These are phyloP conservation scores for Pyxicephalus adspersus DNA, from an alignment of 2,113 vertebrate genomes.

Conservation along the genomic window DNA sequence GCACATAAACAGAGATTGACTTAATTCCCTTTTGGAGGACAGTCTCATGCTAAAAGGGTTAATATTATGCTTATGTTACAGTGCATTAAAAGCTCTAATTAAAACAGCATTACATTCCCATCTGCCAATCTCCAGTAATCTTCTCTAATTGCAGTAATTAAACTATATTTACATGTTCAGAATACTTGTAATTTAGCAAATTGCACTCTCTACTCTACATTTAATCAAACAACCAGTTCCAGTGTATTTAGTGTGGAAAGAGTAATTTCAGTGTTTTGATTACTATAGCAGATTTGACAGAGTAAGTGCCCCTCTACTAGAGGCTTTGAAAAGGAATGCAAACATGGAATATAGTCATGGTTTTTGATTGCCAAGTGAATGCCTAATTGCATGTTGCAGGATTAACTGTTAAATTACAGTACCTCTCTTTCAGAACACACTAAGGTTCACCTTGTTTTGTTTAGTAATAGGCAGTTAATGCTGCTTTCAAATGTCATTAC, in stretches of 20 bases:
- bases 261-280: slow-evolving; percentile 96
- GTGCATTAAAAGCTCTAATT: slow-evolving; percentile 99
- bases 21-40: slow-evolving; percentile 71
- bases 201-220: slow-evolving; percentile 98
- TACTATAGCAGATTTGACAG: slow-evolving; percentile 93
- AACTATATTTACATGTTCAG: slow-evolving; percentile 99
- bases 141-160: slow-evolving; percentile 99
- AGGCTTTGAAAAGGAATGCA: slow-evolving; percentile 92
- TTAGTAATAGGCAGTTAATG: slow-evolving; percentile 61
- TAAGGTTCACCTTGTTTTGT: slow-evolving; percentile 67
- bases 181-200: slow-evolving; percentile 99
- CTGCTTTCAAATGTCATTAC: background rate
- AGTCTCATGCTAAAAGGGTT: slow-evolving; percentile 93
- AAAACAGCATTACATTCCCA: slow-evolving; percentile 99
- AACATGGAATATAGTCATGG: slow-evolving; percentile 93
- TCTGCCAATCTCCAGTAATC: slow-evolving; percentile 99
- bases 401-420: slow-evolving; percentile 73
- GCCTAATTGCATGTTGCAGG: slow-evolving; percentile 89
- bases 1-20: slow-evolving; percentile 27
- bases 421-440: slow-evolving; percentile 15
- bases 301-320: slow-evolving; percentile 95
- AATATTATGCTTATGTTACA: slow-evolving; percentile 99
- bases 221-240: slow-evolving; percentile 97
- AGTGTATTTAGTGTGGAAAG: slow-evolving; percentile 90
- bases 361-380: slow-evolving; percentile 88